Evolutionary conservation across 1,140 invertebrate genomes (phyloP).

Genomic region (Bathynomus jamesi): DNA sequence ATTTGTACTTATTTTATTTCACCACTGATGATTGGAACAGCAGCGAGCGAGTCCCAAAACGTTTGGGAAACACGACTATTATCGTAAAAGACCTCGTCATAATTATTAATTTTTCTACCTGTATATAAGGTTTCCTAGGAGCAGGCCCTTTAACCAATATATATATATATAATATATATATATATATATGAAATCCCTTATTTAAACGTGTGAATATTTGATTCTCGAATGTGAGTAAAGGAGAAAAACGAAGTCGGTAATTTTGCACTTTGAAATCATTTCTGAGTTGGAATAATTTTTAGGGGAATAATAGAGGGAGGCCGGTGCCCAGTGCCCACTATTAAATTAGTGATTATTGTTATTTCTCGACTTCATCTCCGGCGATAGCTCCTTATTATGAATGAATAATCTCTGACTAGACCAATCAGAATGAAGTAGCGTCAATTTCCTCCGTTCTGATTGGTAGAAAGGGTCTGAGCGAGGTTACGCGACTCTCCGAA

Average conservation of each 20-base stretch:
- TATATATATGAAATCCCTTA: not conserved
- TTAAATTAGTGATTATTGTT: not conserved
- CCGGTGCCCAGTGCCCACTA: not conserved
- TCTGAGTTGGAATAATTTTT: not conserved
- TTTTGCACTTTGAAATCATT: not conserved
- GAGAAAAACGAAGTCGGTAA: not conserved
- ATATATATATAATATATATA: conserved; percentile 3
- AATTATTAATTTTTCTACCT: not conserved
- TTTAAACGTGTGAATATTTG: not conserved
- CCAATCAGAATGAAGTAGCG: not conserved
- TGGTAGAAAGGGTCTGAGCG: not conserved
- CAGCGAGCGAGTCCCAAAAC: not conserved
- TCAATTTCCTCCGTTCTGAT: not conserved
- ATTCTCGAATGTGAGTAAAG: not conserved
- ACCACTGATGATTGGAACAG: no score
- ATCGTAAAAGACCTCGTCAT: not conserved
- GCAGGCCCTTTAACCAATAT: not conserved
- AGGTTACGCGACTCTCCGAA: not conserved
- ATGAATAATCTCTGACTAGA: not conserved
- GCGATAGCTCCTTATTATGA: not conserved
- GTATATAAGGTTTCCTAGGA: not conserved
- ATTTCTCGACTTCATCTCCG: not conserved
- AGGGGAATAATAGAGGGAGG: not conserved
- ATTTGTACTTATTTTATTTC: no score
- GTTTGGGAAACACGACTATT: not conserved